Conservation (phyloP, 2,797 vertebrate genomes). For the Rhinichthys osculus region DNA sequence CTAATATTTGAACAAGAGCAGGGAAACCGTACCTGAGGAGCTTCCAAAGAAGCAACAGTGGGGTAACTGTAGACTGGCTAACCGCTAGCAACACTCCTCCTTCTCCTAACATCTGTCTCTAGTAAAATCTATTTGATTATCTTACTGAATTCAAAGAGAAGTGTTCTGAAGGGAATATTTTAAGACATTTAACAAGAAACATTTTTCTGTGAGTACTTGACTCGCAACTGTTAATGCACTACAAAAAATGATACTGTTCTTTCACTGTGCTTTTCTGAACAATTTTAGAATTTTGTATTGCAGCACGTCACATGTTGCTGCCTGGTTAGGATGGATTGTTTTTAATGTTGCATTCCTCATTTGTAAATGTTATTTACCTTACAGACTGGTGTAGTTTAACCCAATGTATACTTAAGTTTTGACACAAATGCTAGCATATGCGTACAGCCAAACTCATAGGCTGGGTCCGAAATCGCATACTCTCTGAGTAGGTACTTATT, state of each 20-base stretch:
- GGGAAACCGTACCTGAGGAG: constrained; percentile 89
- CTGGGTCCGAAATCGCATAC: not conserved
- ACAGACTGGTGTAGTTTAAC: not conserved
- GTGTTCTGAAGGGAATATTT: constrained; percentile 18
- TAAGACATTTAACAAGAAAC: not conserved
- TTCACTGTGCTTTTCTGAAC: constrained; percentile 18
- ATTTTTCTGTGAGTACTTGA: constrained; percentile 8
- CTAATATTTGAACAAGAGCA: constrained; percentile 90
- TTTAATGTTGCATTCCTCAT: constrained; percentile 4
- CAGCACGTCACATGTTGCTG: not conserved
- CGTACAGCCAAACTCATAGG: not conserved
- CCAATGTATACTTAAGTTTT: not conserved
- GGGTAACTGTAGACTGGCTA: constrained; percentile 31
- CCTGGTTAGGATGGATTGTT: not conserved
- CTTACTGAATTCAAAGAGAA: not conserved
- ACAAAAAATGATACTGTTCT: not conserved
- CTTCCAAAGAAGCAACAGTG: not conserved
- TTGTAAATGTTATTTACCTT: not conserved
- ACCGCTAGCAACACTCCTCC: not conserved
- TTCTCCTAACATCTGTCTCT: not conserved
- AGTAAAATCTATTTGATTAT: constrained; percentile 11
- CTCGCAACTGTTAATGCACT: constrained; percentile 31
- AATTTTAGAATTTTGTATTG: not conserved
- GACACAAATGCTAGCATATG: not conserved
- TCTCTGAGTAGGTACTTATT: not conserved